Evolutionary conservation across 2,888 invertebrate genomes (phyloP), one percentile per base, ranked within the genome.

Genomic region (Athripsodes cinereus): DNA sequence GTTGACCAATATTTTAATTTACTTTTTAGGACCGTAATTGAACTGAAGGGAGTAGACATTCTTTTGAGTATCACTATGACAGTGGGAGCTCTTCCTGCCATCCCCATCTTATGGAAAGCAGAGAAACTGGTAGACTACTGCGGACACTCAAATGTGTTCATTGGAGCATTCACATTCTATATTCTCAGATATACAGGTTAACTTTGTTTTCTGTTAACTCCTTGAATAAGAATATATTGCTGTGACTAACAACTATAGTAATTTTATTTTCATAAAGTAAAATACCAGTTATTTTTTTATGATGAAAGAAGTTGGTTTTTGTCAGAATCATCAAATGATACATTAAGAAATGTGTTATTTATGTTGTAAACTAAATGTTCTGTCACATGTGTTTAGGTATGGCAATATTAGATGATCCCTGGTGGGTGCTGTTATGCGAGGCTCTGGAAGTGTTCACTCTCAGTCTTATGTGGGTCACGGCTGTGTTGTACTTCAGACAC

Each of bases 71-170:
- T 88, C 51, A 83, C 86, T 20, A 68, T 87, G 69, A 84, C 85
- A 2, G 78, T 83, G 13, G 87, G 86, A 51, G 85, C 88, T 3
- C 67, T 88, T 60, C 86, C 87, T 0, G 87, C 88, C 1, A 74
- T 87, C 48, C 80, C 86, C 3, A 85, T 87, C 65, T 75, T 92
- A 26, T 85, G 85, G 78, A 86, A 86, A 74, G 89, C 92, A 1
- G 92, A 93, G 67, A 83, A 83, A 64, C 81, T 94, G 34, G 88
- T 94, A 34, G 89, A 92, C 74, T 91, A 87, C 70, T 86, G 92
- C 64, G 88, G 88, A 11, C 87, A 88, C 68, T 88, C 90, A 63
- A 91, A 92, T 71, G 81, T 92, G 55, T 83, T 92, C 66, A 91
- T 92, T 66, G 81, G 85, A 60, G 88, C 89, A n/a, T 88, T 92